These are phyloP conservation scores for Anthopleura sola DNA, from an alignment of 64 coral and sea anemone species.

Conservation along the genomic window DNA sequence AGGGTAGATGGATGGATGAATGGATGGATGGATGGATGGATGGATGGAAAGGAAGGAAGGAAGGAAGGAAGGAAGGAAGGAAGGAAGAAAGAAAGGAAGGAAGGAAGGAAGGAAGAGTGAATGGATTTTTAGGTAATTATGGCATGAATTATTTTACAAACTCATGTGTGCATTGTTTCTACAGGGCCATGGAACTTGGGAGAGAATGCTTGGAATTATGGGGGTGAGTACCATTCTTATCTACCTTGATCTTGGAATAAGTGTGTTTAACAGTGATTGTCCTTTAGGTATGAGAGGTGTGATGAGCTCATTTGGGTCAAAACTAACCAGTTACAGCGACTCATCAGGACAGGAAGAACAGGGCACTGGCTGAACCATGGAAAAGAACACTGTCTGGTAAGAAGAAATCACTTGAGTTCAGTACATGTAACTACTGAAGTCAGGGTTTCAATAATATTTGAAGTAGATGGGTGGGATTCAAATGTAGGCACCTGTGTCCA, in stretches of 20 bases:
- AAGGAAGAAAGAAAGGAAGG: too few species aligned
- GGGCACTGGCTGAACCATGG: constrained; percentile 98
- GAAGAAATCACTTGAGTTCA: not conserved
- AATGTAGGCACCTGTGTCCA: too few species aligned
- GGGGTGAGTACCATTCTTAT: constrained; percentile 66
- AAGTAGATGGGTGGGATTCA: too few species aligned
- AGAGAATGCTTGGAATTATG: constrained; percentile 95
- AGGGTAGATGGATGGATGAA: too few species aligned
- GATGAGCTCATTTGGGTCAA: constrained; percentile 99
- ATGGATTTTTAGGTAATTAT: too few species aligned
- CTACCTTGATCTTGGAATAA: not conserved
- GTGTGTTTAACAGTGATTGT: not conserved
- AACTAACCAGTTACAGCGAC: constrained; percentile 91
- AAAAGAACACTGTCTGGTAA: constrained; percentile 97
- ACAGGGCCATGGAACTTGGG: constrained; percentile 96
- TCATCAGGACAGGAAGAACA: constrained; percentile 93
- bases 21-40: too few species aligned
- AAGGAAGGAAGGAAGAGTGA: too few species aligned
- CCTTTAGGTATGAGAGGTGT: constrained; percentile 75
- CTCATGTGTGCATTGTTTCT: constrained; percentile 3
- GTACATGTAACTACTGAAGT: too few species aligned
- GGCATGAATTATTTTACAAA: too few species aligned
- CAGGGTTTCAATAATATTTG: too few species aligned
- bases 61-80: too few species aligned
- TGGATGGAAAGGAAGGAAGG: too few species aligned